Conservation (phyloP, 37 sponge, comb jelly and placozoan species). For the Aphrocallistes beatrix region DNA sequence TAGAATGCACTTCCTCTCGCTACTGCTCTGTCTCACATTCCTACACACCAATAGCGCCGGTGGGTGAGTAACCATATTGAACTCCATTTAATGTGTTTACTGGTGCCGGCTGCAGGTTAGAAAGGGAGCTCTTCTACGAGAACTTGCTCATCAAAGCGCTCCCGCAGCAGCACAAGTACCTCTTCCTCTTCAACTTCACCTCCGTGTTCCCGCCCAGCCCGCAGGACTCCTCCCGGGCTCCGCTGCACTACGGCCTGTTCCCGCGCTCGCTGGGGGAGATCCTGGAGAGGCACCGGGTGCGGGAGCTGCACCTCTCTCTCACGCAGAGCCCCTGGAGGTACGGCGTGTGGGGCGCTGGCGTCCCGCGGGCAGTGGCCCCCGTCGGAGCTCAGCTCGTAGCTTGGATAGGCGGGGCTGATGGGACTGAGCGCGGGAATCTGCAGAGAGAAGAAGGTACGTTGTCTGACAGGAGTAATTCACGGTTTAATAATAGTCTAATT, state of each 20-base stretch:
- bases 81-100: too few relatives aligned
- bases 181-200: neutral
- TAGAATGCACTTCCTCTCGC: too few relatives aligned
- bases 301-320: constrained; percentile 84
- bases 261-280: constrained; percentile 83
- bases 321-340: constrained; percentile 87
- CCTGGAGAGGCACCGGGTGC: constrained; percentile 56
- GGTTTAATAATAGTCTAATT: too few relatives aligned
- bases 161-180: neutral
- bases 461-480: too few relatives aligned
- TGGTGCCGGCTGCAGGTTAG: too few relatives aligned
- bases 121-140: neutral
- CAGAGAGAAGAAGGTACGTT: neutral
- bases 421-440: constrained; percentile 21
- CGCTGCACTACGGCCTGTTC: constrained; percentile 72
- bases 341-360: constrained; percentile 63
- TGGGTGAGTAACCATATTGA: too few relatives aligned
- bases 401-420: constrained; percentile 58
- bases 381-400: constrained; percentile 87
- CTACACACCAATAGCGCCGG: too few relatives aligned
- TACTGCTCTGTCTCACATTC: too few relatives aligned
- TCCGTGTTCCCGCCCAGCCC: neutral
- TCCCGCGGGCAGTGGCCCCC: constrained; percentile 62
- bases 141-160: neutral
- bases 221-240: neutral